Percentiles rank a stretch among this genome's conserved stretches.
phyloP scores from a whole-genome alignment of 2,888 invertebrate genomes.

The Cetonia aurata region DNA sequence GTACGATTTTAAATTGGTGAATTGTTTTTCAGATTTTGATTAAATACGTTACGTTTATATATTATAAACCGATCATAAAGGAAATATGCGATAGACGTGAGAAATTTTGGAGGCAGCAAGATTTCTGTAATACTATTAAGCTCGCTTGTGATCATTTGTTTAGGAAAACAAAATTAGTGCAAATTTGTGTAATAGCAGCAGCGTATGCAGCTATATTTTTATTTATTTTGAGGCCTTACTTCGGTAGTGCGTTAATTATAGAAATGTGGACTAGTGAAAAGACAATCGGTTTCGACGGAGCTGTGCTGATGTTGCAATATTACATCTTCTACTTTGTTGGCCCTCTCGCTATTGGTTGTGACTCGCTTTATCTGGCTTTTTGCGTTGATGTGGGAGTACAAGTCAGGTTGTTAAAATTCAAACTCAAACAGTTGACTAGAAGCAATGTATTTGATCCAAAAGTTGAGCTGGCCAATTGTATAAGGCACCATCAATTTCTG shows the following conservation, averaged over 20 bases:
- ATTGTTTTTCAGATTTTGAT: too few species aligned
- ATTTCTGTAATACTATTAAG: too few species aligned
- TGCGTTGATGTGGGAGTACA: constrained; percentile 2
- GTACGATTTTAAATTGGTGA: too few species aligned
- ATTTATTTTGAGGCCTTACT: too few species aligned
- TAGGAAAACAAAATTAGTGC: too few species aligned
- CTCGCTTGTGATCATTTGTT: too few species aligned
- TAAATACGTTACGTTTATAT: too few species aligned
- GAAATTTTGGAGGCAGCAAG: too few species aligned
- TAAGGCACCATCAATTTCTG: neutral
- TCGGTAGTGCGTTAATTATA: neutral
- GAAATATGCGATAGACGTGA: too few species aligned
- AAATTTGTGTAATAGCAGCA: too few species aligned
- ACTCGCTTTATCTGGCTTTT: constrained; percentile 7
- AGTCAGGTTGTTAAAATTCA: neutral
- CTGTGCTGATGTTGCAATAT: neutral
- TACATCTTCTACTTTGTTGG: neutral
- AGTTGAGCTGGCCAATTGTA: neutral
- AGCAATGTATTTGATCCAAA: neutral
- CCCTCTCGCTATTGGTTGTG: neutral
- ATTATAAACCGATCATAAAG: too few species aligned
- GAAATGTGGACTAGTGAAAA: neutral
- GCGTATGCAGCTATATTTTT: too few species aligned
- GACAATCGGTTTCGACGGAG: neutral
- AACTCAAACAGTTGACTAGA: neutral